phyloP scores from a whole-genome alignment of 2,888 invertebrate species.

The Tyria jacobaeae region DNA sequence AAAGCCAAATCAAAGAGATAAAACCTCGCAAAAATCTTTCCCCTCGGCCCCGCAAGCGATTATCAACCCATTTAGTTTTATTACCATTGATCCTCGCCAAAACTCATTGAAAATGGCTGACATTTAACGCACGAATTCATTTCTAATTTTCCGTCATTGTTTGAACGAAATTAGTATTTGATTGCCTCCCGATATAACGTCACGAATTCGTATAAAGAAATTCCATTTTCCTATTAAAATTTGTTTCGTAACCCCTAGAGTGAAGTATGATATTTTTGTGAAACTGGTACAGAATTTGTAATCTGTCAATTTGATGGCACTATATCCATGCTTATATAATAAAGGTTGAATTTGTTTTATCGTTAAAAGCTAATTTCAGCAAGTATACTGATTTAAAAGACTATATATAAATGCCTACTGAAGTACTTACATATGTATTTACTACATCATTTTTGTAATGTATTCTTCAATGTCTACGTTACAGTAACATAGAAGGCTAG shows the following conservation, averaged over 20 bases:
- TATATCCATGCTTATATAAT: too few relatives aligned
- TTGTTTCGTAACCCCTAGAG: conserved; percentile 15
- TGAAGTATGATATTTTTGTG: conserved; percentile 4
- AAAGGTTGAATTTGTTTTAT: too few relatives aligned
- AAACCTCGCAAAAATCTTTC: conserved; percentile 44
- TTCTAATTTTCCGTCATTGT: conserved; percentile 79
- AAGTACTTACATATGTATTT: not conserved
- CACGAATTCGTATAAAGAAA: conserved; percentile 18
- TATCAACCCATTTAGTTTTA: conserved; percentile 60
- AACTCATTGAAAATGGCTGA: conserved; percentile 57
- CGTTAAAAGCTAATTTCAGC: not conserved
- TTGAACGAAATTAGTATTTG: conserved; percentile 75
- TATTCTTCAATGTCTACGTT: too few relatives aligned
- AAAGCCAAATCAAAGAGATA: conserved; percentile 47
- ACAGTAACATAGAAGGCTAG: too few relatives aligned
- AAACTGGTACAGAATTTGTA: conserved; percentile 13
- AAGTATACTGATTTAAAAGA: too few relatives aligned
- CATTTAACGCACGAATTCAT: conserved; percentile 74
- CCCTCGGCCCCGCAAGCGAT: conserved; percentile 48
- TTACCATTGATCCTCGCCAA: conserved; percentile 52
- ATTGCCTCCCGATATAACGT: conserved; percentile 58
- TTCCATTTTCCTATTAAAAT: conserved; percentile 19
- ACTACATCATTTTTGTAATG: not conserved
- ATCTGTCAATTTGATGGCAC: not conserved
- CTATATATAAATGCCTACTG: too few relatives aligned